Evolutionary conservation across 2,113 vertebrate species (phyloP), one percentile per base, ranked within the genome.

Genomic region (Poeciliopsis occidentalis): DNA sequence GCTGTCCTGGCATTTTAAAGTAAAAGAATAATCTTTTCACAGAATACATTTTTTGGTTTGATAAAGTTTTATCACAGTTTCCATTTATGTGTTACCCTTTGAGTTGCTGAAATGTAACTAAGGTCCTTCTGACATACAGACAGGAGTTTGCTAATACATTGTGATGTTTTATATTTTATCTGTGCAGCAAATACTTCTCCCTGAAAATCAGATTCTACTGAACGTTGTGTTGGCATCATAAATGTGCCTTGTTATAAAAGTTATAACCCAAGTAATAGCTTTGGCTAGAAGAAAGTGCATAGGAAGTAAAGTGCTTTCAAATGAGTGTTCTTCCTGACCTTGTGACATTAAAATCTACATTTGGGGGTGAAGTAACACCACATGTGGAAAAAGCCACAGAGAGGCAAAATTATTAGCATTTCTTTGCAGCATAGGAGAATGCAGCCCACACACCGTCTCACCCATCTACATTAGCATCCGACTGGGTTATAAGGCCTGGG

Each of bases 331-430:
- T 65, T 84, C 47, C 70, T 76, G 71, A 82, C 71, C 75, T 17
- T 73, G 76, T 78, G 77, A 69, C 88, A 72, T 87, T 87, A 88
- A 90, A 60, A 73, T 85, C 26, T 63, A 74, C 78, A 73, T 90
- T 67, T 88, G 84, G 78, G 65, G 70, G 67, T 61, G 82, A 64
- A 75, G 71, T 64, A 84, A 69, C 72, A 76, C 82, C 87, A 75
- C 67, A 80, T 88, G 88, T 82, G 85, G 73, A 75, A 77, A 92
- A 94, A 91, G 85, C 81, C 92, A 88, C 73, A 41, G 78, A 82
- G 67, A 87, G 85, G 86, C 87, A 86, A 93, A 94, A 87, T 90
- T 67, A 89, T 90, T 77, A 84, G 75, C 87, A 89, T 89, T 93
- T 82, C 87, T 72, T 64, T 76, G 78, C 82, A 84, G 76, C 69